phyloP scores from a whole-genome alignment of 92 coral and sea anemone genomes.

The Anthopleura xanthogrammica region DNA sequence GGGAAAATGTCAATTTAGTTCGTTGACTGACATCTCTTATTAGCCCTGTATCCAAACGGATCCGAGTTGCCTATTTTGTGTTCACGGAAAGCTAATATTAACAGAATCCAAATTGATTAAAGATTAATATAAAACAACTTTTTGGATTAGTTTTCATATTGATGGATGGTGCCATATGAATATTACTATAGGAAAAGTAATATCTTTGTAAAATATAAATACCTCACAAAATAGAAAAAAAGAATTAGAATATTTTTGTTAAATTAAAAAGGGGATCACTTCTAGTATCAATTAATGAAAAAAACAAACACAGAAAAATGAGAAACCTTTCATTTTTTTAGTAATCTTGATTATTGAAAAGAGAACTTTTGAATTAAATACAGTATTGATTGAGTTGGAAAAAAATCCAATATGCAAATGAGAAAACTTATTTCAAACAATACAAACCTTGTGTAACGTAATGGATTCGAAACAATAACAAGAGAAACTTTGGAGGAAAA shows the following conservation, averaged over 20 bases:
- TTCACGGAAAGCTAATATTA: constrained; percentile 33
- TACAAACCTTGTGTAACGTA: constrained; percentile 10
- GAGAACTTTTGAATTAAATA: constrained; percentile 1
- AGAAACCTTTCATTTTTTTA: background rate
- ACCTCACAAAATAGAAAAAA: background rate
- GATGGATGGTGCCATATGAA: background rate
- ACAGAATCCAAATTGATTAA: constrained; percentile 39
- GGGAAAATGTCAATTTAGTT: background rate
- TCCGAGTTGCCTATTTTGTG: background rate
- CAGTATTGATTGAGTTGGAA: constrained; percentile 33
- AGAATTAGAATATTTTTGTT: background rate
- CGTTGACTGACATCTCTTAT: constrained; percentile 34
- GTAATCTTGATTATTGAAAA: background rate
- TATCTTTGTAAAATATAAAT: constrained; percentile 11
- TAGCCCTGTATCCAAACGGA: constrained; percentile 25
- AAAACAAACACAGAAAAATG: background rate
- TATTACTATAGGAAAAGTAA: constrained; percentile 4
- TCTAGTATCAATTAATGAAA: background rate
- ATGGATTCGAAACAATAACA: constrained; percentile 9
- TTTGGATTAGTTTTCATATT: constrained; percentile 15
- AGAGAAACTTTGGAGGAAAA: background rate
- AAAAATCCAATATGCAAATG: constrained; percentile 76
- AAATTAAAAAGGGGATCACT: background rate
- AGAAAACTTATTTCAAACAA: constrained; percentile 19
- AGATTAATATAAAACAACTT: constrained; percentile 22